phyloP scores from a whole-genome alignment of 2,113 vertebrate genomes.

The Ammodytes marinus region DNA sequence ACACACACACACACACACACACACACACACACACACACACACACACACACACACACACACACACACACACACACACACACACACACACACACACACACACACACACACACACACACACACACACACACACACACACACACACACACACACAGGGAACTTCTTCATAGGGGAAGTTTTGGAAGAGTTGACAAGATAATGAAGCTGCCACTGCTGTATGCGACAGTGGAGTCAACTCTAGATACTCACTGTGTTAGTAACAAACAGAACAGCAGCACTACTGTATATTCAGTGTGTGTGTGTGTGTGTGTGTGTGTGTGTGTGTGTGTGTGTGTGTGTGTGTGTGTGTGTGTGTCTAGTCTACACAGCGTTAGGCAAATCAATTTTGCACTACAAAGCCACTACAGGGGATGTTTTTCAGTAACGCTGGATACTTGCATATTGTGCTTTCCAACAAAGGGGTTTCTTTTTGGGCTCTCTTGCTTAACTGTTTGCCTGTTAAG shows the following conservation, averaged over 20 bases:
- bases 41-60: no score
- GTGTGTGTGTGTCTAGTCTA: slow-evolving; percentile 15
- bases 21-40: no score
- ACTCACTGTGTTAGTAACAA: slow-evolving; percentile 56
- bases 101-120: no score
- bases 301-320: no score
- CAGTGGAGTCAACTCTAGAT: slow-evolving; percentile 5
- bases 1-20: no score
- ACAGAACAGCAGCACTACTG: slow-evolving; percentile 10
- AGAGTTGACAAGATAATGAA: slow-evolving; percentile 7
- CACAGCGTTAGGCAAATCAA: slow-evolving; percentile 54
- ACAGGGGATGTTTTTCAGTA: slow-evolving; percentile 72
- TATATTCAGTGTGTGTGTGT: no score
- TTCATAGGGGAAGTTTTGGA: background rate
- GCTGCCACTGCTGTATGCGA: background rate
- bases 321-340: no score
- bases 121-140: no score
- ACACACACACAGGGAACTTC: background rate
- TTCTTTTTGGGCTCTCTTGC: slow-evolving; percentile 94
- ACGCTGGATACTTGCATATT: slow-evolving; percentile 93
- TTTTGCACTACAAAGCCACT: slow-evolving; percentile 69
- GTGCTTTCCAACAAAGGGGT: slow-evolving; percentile 89
- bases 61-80: no score
- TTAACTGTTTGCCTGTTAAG: slow-evolving; percentile 94
- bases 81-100: no score